phyloP scores from a whole-genome alignment of 2,888 invertebrate genomes.

The Hylaea fasciaria region DNA sequence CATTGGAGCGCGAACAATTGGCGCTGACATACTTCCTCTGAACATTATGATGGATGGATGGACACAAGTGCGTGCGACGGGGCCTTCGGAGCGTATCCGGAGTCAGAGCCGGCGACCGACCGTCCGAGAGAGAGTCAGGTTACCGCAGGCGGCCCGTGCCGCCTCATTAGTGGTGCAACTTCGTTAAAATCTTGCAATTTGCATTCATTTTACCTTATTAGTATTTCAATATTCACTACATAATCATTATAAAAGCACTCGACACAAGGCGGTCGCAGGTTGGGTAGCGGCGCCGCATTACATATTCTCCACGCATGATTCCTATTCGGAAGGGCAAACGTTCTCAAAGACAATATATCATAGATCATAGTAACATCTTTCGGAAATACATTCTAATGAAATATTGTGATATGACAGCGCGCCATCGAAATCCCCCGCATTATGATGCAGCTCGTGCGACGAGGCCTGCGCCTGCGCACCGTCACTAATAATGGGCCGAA shows the following conservation, averaged over 20 bases:
- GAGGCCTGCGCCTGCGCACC: slow-evolving; percentile 65
- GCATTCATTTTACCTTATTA: slow-evolving; percentile 49
- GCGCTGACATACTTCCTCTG: slow-evolving; percentile 46
- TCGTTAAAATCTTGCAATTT: slow-evolving; percentile 46
- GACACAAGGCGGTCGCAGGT: neutral
- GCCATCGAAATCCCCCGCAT: slow-evolving; percentile 66
- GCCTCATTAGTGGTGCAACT: slow-evolving; percentile 72
- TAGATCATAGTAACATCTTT: slow-evolving; percentile 60
- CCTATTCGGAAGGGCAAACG: slow-evolving; percentile 49
- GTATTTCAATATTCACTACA: slow-evolving; percentile 29
- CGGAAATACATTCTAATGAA: slow-evolving; percentile 63
- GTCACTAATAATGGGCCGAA: slow-evolving; percentile 72
- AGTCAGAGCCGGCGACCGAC: slow-evolving; percentile 34
- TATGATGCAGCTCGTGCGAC: slow-evolving; percentile 82
- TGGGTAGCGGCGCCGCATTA: slow-evolving; percentile 19
- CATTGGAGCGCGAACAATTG: slow-evolving; percentile 32
- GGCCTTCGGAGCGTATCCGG: slow-evolving; percentile 40
- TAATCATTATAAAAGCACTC: neutral
- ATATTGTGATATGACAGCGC: slow-evolving; percentile 68
- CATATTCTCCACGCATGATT: slow-evolving; percentile 35
- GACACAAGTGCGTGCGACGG: slow-evolving; percentile 29
- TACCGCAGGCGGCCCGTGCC: slow-evolving; percentile 68
- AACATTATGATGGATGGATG: slow-evolving; percentile 41
- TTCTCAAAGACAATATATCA: slow-evolving; percentile 53
- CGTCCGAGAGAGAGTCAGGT: slow-evolving; percentile 58